Evolutionary conservation across 2,113 vertebrate species (phyloP), one percentile per base, ranked within the genome.

Genomic region (Seriola aureovittata): DNA sequence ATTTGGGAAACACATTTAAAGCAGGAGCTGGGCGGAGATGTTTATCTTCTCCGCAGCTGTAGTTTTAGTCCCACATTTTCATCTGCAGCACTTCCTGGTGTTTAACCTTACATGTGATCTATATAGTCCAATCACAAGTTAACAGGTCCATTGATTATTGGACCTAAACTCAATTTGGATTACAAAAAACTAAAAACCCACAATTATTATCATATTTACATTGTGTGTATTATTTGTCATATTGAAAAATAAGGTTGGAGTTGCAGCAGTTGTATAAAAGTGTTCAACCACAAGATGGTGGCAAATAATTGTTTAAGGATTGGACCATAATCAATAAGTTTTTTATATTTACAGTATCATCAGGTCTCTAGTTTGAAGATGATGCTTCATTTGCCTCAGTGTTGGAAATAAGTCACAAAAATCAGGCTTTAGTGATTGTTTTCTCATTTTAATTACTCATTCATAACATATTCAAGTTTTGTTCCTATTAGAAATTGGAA

Each of bases 101-200:
- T 74, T 29, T 67, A 29, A 44, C 13, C 0, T 36, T 13, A 55
- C 54, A 74, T 60, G 70, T 79, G 70, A 70, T 48, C 52, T 4
- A 5, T 32, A 57, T 73, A 6, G 21, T 55, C 75, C 63, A 74
- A 57, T 78, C 63, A 63, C 21, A 54, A 32, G 46, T 50, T 38
- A 65, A 57, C 23, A 42, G 8, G 4, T 19, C 1, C 2, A n/a
- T 59, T 55, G 7, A 21, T 52, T 34, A 42, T 40, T 38, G 29
- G 29, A 29, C 29, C 29, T 29, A 29, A 29, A 25, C 25, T 25
- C 25, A 25, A 25, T 25, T 25, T 25, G 25, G 25, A 25, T 25
- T 2, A 25, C 25, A 25, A 25, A 25, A 29, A 29, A 29, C 29
- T 29, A 29, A 29, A 29, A 29, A 29, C 29, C 29, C 29, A 29